A percentile compares a stretch with the other conserved stretches of the same genome.
Conservation (phyloP, 2,113 vertebrate genomes). For the Dryoscopus gambensis region DNA sequence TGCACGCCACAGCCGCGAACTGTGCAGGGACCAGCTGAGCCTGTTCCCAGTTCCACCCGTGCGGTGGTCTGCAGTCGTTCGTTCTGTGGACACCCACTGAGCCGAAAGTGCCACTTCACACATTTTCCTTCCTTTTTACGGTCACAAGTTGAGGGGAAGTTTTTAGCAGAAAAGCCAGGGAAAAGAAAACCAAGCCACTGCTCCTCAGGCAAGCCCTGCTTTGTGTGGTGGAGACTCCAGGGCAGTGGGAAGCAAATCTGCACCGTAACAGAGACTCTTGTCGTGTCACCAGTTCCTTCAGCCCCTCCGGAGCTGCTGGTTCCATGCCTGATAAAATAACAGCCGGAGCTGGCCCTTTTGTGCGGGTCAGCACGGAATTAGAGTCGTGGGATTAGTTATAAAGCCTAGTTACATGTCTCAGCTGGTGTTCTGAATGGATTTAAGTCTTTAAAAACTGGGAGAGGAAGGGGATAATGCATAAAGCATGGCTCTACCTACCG, state of each 20-base stretch:
- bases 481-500: not conserved
- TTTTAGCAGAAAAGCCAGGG: not conserved
- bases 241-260: not conserved
- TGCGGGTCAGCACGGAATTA: conserved; percentile 41
- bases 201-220: not conserved
- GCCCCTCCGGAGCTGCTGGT: not conserved
- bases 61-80: not conserved
- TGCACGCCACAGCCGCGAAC: fast-evolving
- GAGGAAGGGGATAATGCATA: not conserved
- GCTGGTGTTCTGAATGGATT: not conserved
- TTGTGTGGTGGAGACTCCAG: not conserved
- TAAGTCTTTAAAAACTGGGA: not conserved
- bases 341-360: not conserved
- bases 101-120: not conserved
- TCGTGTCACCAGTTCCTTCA: fast-evolving
- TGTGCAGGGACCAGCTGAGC: not conserved
- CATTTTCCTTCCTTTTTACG: not conserved
- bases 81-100: fast-evolving
- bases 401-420: not conserved
- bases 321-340: not conserved
- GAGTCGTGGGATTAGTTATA: conserved; percentile 32
- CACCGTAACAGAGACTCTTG: fast-evolving
- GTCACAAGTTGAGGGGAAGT: not conserved
- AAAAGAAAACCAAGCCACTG: not conserved
- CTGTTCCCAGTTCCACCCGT: not conserved